A percentile compares a stretch with the other conserved stretches of the same genome.
Evolutionary conservation across 2,888 invertebrate genomes (phyloP).

Genomic region (Oligia latruncula): DNA sequence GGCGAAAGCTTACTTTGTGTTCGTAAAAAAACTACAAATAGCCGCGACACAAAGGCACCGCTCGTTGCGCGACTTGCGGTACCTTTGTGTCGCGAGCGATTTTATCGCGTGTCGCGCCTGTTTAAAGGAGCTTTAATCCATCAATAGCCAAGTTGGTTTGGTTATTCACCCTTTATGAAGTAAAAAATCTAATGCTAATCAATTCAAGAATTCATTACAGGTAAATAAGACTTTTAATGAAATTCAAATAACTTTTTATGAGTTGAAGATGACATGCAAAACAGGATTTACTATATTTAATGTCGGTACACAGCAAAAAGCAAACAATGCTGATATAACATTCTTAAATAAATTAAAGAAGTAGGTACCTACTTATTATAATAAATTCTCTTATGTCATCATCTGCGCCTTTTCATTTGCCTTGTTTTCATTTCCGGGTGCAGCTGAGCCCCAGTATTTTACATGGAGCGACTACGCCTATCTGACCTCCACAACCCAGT

Average conservation of each 20-base stretch:
- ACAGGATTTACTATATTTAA: constrained; percentile 5
- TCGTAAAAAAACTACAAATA: background rate
- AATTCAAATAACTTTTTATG: constrained; percentile 32
- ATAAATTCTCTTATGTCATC: background rate
- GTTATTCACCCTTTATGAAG: constrained; percentile 6
- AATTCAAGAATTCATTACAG: constrained; percentile 4
- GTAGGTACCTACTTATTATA: background rate
- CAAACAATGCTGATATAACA: constrained; percentile 27
- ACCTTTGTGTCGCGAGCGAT: too few relatives aligned
- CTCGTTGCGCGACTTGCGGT: too few relatives aligned
- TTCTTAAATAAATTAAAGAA: constrained; percentile 38
- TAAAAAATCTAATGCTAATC: constrained; percentile 16
- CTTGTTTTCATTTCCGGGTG: too few relatives aligned
- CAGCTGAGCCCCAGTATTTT: too few relatives aligned
- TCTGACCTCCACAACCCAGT: too few relatives aligned
- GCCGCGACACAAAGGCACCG: too few relatives aligned
- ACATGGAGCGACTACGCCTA: too few relatives aligned
- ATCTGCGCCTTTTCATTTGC: too few relatives aligned
- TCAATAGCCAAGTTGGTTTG: background rate
- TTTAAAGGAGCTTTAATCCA: background rate
- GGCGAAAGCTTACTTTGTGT: background rate
- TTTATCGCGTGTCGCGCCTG: too few relatives aligned
- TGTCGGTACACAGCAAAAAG: constrained; percentile 21
- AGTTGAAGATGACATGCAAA: constrained; percentile 13
- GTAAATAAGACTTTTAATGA: constrained; percentile 17